Percentiles rank a stretch among this genome's conserved stretches.
phyloP scores from a whole-genome alignment of 1,140 invertebrate species.

The Drosophila arawakana region DNA sequence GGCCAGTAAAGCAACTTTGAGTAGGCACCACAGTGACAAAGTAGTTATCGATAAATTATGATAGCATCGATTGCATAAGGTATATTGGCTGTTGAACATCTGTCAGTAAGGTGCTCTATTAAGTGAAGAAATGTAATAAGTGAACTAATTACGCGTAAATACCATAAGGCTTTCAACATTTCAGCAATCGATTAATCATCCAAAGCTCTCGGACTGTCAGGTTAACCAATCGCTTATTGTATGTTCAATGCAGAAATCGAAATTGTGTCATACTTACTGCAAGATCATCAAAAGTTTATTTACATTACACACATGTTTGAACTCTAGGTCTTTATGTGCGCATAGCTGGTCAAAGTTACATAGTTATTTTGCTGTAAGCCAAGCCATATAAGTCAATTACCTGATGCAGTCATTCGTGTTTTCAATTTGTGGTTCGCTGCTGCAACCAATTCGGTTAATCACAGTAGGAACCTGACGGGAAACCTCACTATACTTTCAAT shows the following conservation, averaged over 20 bases:
- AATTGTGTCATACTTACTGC: slow-evolving; percentile 25
- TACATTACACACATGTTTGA: slow-evolving; percentile 22
- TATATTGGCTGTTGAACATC: slow-evolving; percentile 16
- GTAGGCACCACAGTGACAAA: slow-evolving; percentile 46
- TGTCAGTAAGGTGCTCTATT: slow-evolving; percentile 54
- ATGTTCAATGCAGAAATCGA: slow-evolving; percentile 20
- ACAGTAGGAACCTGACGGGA: slow-evolving; percentile 42
- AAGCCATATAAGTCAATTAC: slow-evolving; percentile 40
- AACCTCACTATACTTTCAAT: slow-evolving; percentile 36
- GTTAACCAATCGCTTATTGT: slow-evolving; percentile 19
- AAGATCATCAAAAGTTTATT: slow-evolving; percentile 41
- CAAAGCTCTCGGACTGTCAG: slow-evolving; percentile 2
- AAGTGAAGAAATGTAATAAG: slow-evolving; percentile 50
- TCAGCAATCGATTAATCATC: slow-evolving; percentile 51
- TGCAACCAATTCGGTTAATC: slow-evolving; percentile 38
- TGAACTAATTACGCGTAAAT: slow-evolving; percentile 49
- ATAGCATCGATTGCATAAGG: slow-evolving; percentile 51
- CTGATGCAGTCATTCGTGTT: slow-evolving; percentile 42
- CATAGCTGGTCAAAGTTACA: slow-evolving; percentile 11
- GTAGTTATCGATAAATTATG: slow-evolving; percentile 59
- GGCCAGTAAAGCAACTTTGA: slow-evolving; percentile 7
- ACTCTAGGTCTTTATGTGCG: slow-evolving; percentile 33
- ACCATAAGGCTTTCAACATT: slow-evolving; percentile 25
- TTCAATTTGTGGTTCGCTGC: slow-evolving; percentile 23
- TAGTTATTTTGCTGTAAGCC: slow-evolving; percentile 21